Evolutionary conservation across 2,797 vertebrate species (phyloP), one percentile per base, ranked within the genome.

Genomic region (Peromyscus melanophrys): DNA sequence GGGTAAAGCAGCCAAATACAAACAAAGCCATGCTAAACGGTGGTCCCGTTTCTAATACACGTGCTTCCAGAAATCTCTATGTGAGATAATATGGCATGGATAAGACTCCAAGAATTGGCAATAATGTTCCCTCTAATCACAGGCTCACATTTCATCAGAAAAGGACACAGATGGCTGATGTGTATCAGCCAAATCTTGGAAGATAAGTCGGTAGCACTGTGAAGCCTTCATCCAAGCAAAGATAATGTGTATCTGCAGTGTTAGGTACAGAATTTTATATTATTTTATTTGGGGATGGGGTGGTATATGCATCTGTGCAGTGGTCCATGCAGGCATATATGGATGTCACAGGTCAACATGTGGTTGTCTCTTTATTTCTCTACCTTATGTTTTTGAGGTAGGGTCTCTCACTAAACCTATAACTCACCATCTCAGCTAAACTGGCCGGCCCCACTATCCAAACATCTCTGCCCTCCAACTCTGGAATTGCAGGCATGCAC

Each of bases 151-250:
- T 6, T 46, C 76, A 40, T 7, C 61, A 67, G 46, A 63, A 67
- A 46, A 81, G 57, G 65, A 25, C 43, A 43, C 81, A 27, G 0
- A 9, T 49, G 34, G 29, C 81, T 43, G n/a, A 25, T 21, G 0
- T 59, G 37, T 93, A 61, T 46, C 40, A 63, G 37, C 25, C 4
- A 0, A 6, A 4, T 52, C 84, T 88, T 43, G 0, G 21, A 40
- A 10, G n/a, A 63, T 19, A 65, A 23, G 1, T 55, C 40, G 31
- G 52, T 37, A 86, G 19, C 85, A 55, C 21, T 59, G 16, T 67
- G 43, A 93, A 59, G 13, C 61, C 89, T 90, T 77, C 59, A 17
- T 75, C 80, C 67, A 83, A 90, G 55, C 63, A 84, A 90, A 83
- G n/a, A 87, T 52, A 88, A 91, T 52, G 1, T 11, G 6, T 16